phyloP scores from a whole-genome alignment of 1,140 invertebrate species.

The Agraylea sexmaculata region DNA sequence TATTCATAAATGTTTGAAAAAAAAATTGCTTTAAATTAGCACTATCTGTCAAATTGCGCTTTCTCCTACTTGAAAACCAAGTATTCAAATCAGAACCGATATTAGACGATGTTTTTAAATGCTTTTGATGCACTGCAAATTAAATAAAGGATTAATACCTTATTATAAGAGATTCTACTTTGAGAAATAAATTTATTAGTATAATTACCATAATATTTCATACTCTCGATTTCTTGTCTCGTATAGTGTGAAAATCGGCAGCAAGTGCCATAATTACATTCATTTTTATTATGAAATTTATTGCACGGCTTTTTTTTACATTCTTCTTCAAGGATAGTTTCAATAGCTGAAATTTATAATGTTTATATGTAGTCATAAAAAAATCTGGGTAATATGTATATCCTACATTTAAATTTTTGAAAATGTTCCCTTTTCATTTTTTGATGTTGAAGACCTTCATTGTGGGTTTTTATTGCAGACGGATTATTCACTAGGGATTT shows the following conservation, averaged over 20 bases:
- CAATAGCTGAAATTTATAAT: slow-evolving; percentile 38
- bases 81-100: slow-evolving; percentile 31
- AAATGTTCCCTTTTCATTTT: slow-evolving; percentile 50
- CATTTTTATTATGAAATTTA: slow-evolving; percentile 39
- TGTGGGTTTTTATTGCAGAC: slow-evolving; percentile 50
- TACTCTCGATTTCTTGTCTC: slow-evolving; percentile 39
- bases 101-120: too few species aligned
- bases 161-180: slow-evolving; percentile 9
- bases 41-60: slow-evolving; percentile 28
- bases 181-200: slow-evolving; percentile 5
- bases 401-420: slow-evolving; percentile 45
- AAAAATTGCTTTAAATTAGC: slow-evolving; percentile 15
- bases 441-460: slow-evolving; percentile 47
- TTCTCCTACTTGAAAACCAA: slow-evolving; percentile 37
- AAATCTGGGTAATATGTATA: slow-evolving; percentile 4
- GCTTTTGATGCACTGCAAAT: too few species aligned
- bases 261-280: slow-evolving; percentile 46
- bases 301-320: slow-evolving; percentile 44
- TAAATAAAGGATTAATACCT: too few species aligned
- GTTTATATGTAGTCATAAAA: slow-evolving; percentile 1
- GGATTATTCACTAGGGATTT: slow-evolving; percentile 51
- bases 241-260: slow-evolving; percentile 55
- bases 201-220: slow-evolving; percentile 42
- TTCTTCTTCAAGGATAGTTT: slow-evolving; percentile 47
- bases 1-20: slow-evolving; percentile 24